Conservation (phyloP, 2,888 invertebrate genomes). For the Parnassius glacialis region DNA sequence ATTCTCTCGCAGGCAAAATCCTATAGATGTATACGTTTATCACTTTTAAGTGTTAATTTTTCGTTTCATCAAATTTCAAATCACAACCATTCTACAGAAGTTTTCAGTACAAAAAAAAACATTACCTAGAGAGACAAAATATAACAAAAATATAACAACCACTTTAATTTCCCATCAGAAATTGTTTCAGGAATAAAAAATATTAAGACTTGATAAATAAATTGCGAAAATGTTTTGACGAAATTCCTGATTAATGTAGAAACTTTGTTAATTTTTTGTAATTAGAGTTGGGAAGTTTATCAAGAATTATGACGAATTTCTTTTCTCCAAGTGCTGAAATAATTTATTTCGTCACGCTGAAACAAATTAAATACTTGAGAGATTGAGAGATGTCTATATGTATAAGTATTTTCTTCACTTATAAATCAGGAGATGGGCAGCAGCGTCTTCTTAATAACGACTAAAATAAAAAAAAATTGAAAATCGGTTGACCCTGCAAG, state of each 20-base stretch:
- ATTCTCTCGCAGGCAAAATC: too few relatives aligned
- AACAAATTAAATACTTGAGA: conserved; percentile 8
- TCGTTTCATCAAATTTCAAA: too few relatives aligned
- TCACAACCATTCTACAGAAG: too few relatives aligned
- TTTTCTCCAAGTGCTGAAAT: background rate
- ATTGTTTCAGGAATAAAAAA: conserved; percentile 5
- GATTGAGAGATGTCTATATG: conserved; percentile 2
- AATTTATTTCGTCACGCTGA: conserved; percentile 5
- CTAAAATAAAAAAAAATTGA: too few relatives aligned
- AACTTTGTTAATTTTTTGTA: conserved; percentile 23
- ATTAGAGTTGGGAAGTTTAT: conserved; percentile 20
- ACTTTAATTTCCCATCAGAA: background rate
- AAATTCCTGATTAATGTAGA: conserved; percentile 23
- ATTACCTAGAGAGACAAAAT: too few relatives aligned
- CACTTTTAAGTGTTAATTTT: too few relatives aligned
- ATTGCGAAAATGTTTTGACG: conserved; percentile 18
- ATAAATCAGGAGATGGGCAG: too few relatives aligned
- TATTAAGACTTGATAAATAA: conserved; percentile 15
- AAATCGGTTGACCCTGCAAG: too few relatives aligned
- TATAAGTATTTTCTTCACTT: background rate
- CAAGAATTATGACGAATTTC: conserved; percentile 18
- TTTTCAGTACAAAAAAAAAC: too few relatives aligned
- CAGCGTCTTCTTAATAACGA: too few relatives aligned
- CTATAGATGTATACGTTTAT: too few relatives aligned
- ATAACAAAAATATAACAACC: too few relatives aligned